Percentiles rank a stretch among this genome's conserved stretches.
Evolutionary conservation across 1,140 invertebrate species (phyloP).

Genomic region (Holotrichia oblita): DNA sequence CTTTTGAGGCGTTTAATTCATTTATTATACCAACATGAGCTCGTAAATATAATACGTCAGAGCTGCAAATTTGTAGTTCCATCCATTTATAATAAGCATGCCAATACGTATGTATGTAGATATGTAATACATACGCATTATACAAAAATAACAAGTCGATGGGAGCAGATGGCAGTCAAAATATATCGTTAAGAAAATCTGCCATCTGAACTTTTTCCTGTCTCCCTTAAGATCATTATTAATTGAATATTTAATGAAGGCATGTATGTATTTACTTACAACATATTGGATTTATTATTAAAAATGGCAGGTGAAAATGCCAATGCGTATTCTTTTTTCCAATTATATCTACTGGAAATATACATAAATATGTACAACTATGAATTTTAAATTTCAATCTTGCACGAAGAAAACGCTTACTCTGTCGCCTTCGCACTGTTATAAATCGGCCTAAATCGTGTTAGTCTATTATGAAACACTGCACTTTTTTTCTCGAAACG

Average conservation of each 20-base stretch:
- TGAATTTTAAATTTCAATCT: not conserved
- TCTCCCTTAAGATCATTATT: not conserved
- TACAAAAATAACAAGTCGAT: slow-evolving; percentile 8
- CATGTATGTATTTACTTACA: slow-evolving; percentile 1
- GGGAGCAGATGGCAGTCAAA: not conserved
- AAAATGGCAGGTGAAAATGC: slow-evolving; percentile 8
- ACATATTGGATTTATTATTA: slow-evolving; percentile 1
- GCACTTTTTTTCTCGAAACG: not conserved
- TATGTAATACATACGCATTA: not conserved
- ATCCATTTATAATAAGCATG: not conserved
- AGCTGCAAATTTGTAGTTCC: not conserved
- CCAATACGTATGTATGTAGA: no score
- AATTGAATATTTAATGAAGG: not conserved
- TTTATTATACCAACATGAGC: not conserved
- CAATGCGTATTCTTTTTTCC: no score
- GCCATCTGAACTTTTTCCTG: not conserved
- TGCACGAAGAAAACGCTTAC: not conserved
- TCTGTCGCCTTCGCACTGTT: not conserved
- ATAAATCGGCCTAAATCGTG: not conserved
- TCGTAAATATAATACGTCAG: slow-evolving; percentile 12
- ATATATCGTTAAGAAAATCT: not conserved
- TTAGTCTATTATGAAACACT: slow-evolving; percentile 6
- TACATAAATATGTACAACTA: not conserved
- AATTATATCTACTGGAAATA: not conserved
- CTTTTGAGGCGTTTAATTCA: not conserved